phyloP scores from a whole-genome alignment of 2,888 invertebrate genomes.

The Dione vanillae region DNA sequence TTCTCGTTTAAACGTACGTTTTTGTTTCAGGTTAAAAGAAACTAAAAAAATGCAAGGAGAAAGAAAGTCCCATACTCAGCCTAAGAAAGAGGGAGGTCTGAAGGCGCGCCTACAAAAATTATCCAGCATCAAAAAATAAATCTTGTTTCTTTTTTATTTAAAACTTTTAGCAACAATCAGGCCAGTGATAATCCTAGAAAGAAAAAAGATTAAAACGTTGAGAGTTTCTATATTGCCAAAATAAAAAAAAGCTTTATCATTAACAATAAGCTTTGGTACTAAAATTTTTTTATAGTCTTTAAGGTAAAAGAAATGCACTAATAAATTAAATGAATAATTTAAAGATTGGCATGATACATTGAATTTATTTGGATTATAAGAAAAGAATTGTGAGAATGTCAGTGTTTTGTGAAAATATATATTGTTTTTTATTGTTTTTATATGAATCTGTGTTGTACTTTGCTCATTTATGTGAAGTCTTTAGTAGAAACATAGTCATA shows the following conservation, averaged over 20 bases:
- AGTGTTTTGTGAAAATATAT: no score
- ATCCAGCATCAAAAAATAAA: constrained; percentile 67
- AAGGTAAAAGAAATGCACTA: background rate
- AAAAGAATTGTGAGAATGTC: background rate
- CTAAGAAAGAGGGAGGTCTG: constrained; percentile 86
- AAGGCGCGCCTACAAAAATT: constrained; percentile 87
- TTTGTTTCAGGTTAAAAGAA: constrained; percentile 83
- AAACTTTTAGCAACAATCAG: background rate
- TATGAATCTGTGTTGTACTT: background rate
- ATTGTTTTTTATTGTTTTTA: background rate
- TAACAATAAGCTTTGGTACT: constrained; percentile 5
- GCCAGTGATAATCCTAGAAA: constrained; percentile 6
- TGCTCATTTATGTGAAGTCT: background rate
- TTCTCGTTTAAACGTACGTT: no score
- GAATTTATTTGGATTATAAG: background rate
- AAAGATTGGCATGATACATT: background rate
- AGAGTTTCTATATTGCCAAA: constrained; percentile 15
- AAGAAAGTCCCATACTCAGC: constrained; percentile 81
- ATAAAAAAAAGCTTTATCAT: background rate
- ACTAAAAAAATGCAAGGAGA: constrained; percentile 84
- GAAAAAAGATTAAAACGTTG: background rate
- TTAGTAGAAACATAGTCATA: no score
- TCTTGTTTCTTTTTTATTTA: constrained; percentile 17
- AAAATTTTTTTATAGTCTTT: background rate
- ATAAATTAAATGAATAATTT: background rate